Conservation (phyloP, 2,797 vertebrate genomes). For the Epinephelus malabaricus region DNA sequence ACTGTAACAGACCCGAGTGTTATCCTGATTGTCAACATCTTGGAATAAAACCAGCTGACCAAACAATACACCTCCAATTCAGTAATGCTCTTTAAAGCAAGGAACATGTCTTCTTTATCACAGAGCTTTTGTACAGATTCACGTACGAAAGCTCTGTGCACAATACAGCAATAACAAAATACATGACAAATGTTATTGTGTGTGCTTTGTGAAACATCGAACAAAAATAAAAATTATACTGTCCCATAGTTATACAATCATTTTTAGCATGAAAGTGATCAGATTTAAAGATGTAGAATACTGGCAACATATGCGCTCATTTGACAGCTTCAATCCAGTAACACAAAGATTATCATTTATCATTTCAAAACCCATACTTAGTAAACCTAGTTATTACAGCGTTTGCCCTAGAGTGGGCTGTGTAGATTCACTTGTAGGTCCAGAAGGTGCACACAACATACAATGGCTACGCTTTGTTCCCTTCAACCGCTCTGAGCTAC, state of each 20-base stretch:
- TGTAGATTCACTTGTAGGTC: slow-evolving; percentile 33
- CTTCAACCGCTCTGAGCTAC: slow-evolving; percentile 53
- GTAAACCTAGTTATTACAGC: slow-evolving; percentile 25
- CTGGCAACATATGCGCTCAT: background rate
- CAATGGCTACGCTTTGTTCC: slow-evolving; percentile 74
- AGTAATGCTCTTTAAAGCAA: background rate
- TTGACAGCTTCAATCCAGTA: background rate
- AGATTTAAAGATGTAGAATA: background rate
- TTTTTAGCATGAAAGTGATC: background rate
- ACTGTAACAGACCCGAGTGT: background rate
- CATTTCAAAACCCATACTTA: background rate
- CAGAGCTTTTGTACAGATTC: background rate
- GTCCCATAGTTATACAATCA: background rate
- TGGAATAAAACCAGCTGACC: background rate
- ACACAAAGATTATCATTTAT: background rate
- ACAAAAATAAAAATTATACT: background rate
- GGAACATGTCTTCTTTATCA: background rate
- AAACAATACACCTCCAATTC: background rate
- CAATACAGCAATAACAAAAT: background rate
- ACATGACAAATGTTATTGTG: background rate
- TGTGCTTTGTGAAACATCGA: background rate
- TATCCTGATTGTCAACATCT: background rate
- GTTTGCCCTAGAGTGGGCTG: background rate
- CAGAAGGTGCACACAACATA: slow-evolving; percentile 45
- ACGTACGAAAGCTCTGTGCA: too few species aligned